Percentiles rank a stretch among this genome's conserved stretches.
These are phyloP conservation scores for Phylloscopus collybita DNA, from an alignment of 2,797 vertebrate species.

Conservation along the genomic window DNA sequence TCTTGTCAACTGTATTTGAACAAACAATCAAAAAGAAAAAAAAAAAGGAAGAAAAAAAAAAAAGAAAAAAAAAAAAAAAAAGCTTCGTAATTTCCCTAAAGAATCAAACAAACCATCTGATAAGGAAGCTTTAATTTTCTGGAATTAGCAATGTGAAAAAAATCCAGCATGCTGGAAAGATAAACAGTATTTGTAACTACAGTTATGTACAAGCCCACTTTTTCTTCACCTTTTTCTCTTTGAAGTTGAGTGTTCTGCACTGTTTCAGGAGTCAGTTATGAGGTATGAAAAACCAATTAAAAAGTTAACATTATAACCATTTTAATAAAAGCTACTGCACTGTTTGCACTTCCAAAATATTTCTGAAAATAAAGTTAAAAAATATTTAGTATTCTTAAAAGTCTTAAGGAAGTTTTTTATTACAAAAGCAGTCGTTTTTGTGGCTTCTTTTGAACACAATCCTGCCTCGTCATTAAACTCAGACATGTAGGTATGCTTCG, in stretches of 20 bases:
- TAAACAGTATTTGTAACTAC: neutral
- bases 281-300: constrained; percentile 38
- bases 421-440: constrained; percentile 22
- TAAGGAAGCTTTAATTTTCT: neutral
- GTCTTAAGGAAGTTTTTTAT: constrained; percentile 5
- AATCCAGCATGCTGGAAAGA: neutral
- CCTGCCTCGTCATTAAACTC: neutral
- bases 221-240: neutral
- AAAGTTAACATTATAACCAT: neutral
- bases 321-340: neutral
- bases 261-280: neutral
- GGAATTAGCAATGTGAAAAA: constrained; percentile 5
- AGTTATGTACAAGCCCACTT: neutral
- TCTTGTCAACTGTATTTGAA: neutral
- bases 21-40: neutral
- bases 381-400: constrained; percentile 31
- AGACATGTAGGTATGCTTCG: neutral
- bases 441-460: neutral
- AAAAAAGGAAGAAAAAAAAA: too few species aligned
- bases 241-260: neutral
- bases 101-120: neutral
- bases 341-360: neutral
- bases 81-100: neutral
- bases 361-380: constrained; percentile 48
- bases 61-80: neutral